Conservation (phyloP, 2,888 invertebrate species). For the Papilio gigon region DNA sequence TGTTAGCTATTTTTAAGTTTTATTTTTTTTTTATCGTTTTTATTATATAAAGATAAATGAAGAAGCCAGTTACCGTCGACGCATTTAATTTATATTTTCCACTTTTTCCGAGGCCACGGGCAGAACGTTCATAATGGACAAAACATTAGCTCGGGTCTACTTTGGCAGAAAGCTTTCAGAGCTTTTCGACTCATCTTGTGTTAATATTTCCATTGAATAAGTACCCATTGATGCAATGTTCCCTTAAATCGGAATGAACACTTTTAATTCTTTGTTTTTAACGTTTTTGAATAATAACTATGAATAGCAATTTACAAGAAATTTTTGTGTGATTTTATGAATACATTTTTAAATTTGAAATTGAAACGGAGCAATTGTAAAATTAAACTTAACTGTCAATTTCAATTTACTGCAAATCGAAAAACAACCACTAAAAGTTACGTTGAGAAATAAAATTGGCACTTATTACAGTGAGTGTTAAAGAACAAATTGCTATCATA, state of each 20-base stretch:
- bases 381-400: neutral
- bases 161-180: constrained; percentile 73
- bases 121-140: constrained; percentile 72
- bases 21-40: constrained; percentile 43
- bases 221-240: constrained; percentile 41
- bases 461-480: no score
- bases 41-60: constrained; percentile 51
- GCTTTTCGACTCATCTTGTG: constrained; percentile 67
- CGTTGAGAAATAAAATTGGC: neutral
- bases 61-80: constrained; percentile 49
- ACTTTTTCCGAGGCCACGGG: constrained; percentile 55
- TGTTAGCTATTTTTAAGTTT: constrained; percentile 40
- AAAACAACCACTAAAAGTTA: neutral
- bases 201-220: constrained; percentile 52
- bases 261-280: constrained; percentile 14
- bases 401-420: neutral
- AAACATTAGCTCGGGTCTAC: constrained; percentile 75
- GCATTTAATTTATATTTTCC: constrained; percentile 71
- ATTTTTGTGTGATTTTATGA: neutral
- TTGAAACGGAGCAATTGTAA: no score
- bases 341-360: neutral
- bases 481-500: neutral
- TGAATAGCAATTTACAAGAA: neutral
- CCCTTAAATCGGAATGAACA: constrained; percentile 1
- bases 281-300: constrained; percentile 12